Evolutionary conservation across 37 sponge, comb jelly and placozoan genomes (phyloP).

Genomic region (Tethya wilhelma): DNA sequence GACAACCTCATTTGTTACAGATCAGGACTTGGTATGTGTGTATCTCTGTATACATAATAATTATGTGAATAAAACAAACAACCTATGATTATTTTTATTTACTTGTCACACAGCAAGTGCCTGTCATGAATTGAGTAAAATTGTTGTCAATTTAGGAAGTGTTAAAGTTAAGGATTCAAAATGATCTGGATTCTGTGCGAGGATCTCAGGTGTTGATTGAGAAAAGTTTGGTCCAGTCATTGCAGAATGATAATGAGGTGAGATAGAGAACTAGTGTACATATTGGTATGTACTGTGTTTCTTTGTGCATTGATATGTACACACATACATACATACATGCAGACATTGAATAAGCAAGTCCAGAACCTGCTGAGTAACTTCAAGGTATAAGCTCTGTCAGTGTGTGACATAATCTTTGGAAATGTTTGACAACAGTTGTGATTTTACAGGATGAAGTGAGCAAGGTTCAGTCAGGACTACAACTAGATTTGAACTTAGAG

Average conservation of each 20-base stretch:
- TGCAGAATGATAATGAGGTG: constrained; percentile 58
- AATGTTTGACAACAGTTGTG: too few relatives aligned
- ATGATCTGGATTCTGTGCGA: constrained; percentile 34
- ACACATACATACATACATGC: not conserved
- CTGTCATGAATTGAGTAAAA: not conserved
- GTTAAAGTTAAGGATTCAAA: constrained; percentile 16
- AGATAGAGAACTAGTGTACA: not conserved
- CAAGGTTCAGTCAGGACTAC: constrained; percentile 66
- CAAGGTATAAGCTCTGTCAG: not conserved
- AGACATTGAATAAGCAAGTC: not conserved
- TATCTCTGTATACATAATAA: not conserved
- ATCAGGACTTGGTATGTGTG: constrained; percentile 33
- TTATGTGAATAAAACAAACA: not conserved
- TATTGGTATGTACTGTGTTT: not conserved
- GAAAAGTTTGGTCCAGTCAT: constrained; percentile 25
- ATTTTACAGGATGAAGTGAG: constrained; percentile 80
- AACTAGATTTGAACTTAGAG: constrained; percentile 82
- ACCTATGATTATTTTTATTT: not conserved
- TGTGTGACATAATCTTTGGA: too few relatives aligned
- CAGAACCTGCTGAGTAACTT: not conserved
- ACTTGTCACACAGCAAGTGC: not conserved
- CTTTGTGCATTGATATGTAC: not conserved
- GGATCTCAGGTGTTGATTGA: constrained; percentile 37
- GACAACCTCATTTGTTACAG: constrained; percentile 9
- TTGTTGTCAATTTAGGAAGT: constrained; percentile 29